Base-by-base conservation (phyloP, 2,888 invertebrate species). In the Antheraea yamamai region DNA sequence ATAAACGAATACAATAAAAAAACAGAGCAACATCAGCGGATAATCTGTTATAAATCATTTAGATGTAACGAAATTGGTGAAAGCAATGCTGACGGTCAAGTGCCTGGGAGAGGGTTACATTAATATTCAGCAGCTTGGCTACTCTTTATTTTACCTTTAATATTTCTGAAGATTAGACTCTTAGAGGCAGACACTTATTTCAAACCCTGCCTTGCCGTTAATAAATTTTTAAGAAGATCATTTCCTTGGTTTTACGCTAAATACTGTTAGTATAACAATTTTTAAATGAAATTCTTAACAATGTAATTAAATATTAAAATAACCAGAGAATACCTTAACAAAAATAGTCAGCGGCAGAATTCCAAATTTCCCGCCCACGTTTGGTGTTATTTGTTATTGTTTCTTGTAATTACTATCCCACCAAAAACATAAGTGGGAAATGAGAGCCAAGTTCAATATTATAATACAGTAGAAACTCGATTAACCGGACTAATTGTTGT, bases 91-190 rank as follows among this genome's bases (percentile, higher is more conserved):
- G 82, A 80, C 81, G 80, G 79, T 84, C 78, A 81, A 86, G 86
- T 80, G 83, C 79, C 82, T 78, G 81, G 78, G 80, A 88, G 85
- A 84, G 83, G 86, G 85, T 84, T 79, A 79, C 87, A 90, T 91
- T 89, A 91, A 91, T 91, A 91, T 91, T 89, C 88, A 89, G 76
- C 73, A 47, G 55, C 61, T 70, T 73, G 35, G 61, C 55, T 55
- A 78, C 75, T 84, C 83, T 85, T 85, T 82, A 81, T 80, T 79
- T 76, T 80, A 76, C 78, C 78, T 81, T 79, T 81, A 83, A 84
- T 85, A 84, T 84, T 85, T 81, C 78, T 81, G 72, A 80, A 79
- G 77, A 81, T 81, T 82, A 78, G 78, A 79, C 82, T 39, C 82
- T 80, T 79, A 73, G 78, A 81, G 82, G 85, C 84, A 83, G 83